Evolutionary conservation across 2,797 vertebrate genomes (phyloP).

Genomic region (Cryptoblepharus egeriae): DNA sequence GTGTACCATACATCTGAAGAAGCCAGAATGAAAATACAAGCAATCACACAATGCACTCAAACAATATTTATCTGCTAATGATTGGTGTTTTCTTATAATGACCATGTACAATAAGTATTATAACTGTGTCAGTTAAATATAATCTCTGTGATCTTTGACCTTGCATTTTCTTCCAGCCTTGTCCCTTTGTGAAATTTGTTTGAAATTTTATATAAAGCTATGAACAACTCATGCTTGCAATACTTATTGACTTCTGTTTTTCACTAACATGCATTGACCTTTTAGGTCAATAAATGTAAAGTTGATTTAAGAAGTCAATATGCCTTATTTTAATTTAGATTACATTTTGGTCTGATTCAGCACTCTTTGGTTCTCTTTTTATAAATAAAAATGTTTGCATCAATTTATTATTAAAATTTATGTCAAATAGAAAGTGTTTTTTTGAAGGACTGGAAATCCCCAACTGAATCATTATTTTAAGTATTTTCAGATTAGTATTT

Average conservation of each 20-base stretch:
- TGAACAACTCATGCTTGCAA: conserved; percentile 75
- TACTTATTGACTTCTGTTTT: conserved; percentile 74
- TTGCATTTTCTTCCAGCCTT: conserved; percentile 60
- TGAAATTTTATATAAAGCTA: conserved; percentile 75
- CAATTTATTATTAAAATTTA: conserved; percentile 63
- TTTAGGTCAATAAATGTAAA: conserved; percentile 76
- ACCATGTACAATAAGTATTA: conserved; percentile 36
- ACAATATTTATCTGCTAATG: conserved; percentile 55
- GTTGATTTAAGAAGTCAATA: conserved; percentile 78
- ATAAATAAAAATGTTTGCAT: conserved; percentile 47
- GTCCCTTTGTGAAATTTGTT: conserved; percentile 71
- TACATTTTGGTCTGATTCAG: conserved; percentile 72
- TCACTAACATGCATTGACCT: conserved; percentile 77
- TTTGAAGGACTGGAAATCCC: conserved; percentile 41
- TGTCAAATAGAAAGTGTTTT: conserved; percentile 61
- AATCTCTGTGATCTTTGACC: conserved; percentile 61
- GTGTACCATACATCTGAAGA: background rate
- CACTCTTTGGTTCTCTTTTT: conserved; percentile 61
- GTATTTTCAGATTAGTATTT: conserved; percentile 40
- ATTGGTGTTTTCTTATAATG: conserved; percentile 66
- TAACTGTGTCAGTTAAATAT: conserved; percentile 52
- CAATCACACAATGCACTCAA: conserved; percentile 44
- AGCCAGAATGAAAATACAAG: conserved; percentile 35
- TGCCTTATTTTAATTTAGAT: conserved; percentile 76
- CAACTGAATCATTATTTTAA: conserved; percentile 36